Evolutionary conservation across 2,113 vertebrate species (phyloP).

Genomic region (Trachemys scripta): DNA sequence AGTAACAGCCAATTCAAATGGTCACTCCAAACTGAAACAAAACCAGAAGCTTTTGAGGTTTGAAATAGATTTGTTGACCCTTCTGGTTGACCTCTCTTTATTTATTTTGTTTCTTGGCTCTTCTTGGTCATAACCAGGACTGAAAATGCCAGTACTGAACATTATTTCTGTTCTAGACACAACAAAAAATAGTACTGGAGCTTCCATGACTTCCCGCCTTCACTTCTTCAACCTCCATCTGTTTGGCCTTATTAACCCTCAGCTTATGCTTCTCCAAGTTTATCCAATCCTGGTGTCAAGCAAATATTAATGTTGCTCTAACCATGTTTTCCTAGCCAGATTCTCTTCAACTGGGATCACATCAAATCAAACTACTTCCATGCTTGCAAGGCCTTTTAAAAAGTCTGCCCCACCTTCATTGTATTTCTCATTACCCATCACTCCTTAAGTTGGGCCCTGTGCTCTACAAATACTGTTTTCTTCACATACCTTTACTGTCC

Average conservation of each 20-base stretch:
- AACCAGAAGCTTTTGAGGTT: slow-evolving; percentile 36
- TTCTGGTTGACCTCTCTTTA: not conserved
- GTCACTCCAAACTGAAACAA: slow-evolving; percentile 38
- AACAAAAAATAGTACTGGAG: slow-evolving; percentile 58
- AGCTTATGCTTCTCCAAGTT: not conserved
- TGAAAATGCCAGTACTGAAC: slow-evolving; percentile 46
- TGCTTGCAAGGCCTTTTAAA: slow-evolving; percentile 20
- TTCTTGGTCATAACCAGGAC: slow-evolving; percentile 52
- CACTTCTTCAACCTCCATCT: slow-evolving; percentile 55
- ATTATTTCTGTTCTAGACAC: slow-evolving; percentile 49
- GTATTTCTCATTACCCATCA: not conserved
- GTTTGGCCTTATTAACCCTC: not conserved
- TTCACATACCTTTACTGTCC: fast-evolving
- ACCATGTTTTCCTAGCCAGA: not conserved
- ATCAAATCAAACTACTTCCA: slow-evolving; percentile 19
- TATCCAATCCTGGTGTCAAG: not conserved
- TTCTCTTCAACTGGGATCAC: slow-evolving; percentile 38
- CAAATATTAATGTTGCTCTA: not conserved
- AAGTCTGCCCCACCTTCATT: not conserved
- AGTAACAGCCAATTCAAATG: slow-evolving; percentile 21
- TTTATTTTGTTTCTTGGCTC: not conserved
- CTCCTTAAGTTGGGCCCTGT: not conserved
- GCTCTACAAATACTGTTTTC: not conserved
- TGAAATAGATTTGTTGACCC: slow-evolving; percentile 33
- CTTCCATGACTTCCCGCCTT: slow-evolving; percentile 27